These are phyloP conservation scores for Rhegmatorhina hoffmannsi DNA, from an alignment of 2,113 vertebrate genomes.

Conservation along the genomic window DNA sequence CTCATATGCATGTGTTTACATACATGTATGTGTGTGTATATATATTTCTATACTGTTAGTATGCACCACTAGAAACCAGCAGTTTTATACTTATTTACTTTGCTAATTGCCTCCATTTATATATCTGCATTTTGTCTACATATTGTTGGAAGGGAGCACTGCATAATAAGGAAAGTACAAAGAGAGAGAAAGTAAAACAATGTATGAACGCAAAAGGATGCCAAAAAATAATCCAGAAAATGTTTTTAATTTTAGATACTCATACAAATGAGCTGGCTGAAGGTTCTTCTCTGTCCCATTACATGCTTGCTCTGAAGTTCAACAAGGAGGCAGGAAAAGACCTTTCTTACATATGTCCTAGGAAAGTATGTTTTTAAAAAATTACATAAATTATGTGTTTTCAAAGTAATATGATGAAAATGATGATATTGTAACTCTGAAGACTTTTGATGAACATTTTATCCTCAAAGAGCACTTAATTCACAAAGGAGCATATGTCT, in stretches of 20 bases:
- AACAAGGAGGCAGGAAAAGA: background rate
- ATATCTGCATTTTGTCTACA: background rate
- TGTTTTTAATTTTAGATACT: constrained; percentile 1
- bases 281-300: background rate
- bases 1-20: background rate
- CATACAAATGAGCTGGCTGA: background rate
- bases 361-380: background rate
- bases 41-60: background rate
- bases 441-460: constrained; percentile 41
- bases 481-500: constrained; percentile 10
- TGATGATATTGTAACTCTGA: background rate
- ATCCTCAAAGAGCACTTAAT: constrained; percentile 46
- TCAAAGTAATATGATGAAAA: constrained; percentile 13
- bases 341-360: background rate
- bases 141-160: background rate
- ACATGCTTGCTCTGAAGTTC: background rate
- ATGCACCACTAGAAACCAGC: background rate
- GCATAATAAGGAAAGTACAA: background rate
- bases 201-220: background rate
- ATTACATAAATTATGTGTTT: background rate
- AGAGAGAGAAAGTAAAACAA: background rate
- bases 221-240: background rate
- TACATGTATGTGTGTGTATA: too few relatives aligned
- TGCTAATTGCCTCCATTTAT: background rate
- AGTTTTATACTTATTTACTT: background rate